Conservation (phyloP, 2,888 invertebrate genomes). For the Volucella bombylans region DNA sequence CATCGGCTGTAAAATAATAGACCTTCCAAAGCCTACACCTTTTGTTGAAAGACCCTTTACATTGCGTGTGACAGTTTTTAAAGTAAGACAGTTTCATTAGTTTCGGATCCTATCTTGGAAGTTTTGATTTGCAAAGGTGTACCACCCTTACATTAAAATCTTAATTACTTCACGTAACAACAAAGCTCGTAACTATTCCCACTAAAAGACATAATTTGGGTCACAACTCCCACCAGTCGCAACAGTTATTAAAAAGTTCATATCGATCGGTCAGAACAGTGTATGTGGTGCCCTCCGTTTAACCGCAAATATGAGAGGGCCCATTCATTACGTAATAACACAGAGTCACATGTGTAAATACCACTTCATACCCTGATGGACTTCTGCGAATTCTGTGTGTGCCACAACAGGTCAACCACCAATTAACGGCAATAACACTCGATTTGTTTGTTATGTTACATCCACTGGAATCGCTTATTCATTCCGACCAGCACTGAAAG, state of each 20-base stretch:
- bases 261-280: conserved; percentile 15
- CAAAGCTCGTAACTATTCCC: too few species aligned
- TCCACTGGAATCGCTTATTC: conserved; percentile 47
- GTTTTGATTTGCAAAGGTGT: too few species aligned
- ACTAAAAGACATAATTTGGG: not conserved
- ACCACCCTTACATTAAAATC: too few species aligned
- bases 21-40: too few species aligned
- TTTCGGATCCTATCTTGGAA: too few species aligned
- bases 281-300: conserved; percentile 25
- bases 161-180: too few species aligned
- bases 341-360: conserved; percentile 54
- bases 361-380: conserved; percentile 69
- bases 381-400: conserved; percentile 36
- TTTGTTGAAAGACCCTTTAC: too few species aligned
- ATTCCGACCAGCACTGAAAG: not conserved
- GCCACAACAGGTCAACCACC: conserved; percentile 73
- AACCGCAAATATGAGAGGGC: conserved; percentile 65
- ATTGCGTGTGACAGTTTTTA: too few species aligned
- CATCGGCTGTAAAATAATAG: too few species aligned
- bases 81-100: too few species aligned
- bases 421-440: conserved; percentile 73
- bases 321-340: conserved; percentile 51
- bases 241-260: conserved; percentile 10
- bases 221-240: conserved; percentile 7
- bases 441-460: conserved; percentile 71